Conservation (phyloP, 1,140 invertebrate genomes). For the Cepaea nemoralis region DNA sequence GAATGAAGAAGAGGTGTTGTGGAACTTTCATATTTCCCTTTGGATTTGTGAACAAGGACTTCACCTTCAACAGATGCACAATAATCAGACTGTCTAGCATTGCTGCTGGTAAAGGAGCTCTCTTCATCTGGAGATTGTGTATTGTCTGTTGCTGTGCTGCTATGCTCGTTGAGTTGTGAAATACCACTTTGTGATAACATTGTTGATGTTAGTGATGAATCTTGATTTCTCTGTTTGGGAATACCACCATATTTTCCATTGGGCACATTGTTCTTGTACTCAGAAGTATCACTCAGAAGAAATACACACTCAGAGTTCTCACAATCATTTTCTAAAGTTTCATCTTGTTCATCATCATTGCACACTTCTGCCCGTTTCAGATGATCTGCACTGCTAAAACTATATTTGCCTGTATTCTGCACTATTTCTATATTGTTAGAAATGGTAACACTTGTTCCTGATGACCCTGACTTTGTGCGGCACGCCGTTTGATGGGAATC, state of each 20-base stretch:
- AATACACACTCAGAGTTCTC: constrained; percentile 3
- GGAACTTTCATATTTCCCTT: background rate
- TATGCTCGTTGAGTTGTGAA: background rate
- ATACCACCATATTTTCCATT: background rate
- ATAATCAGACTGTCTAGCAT: background rate
- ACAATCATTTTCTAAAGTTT: background rate
- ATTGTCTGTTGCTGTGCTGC: background rate
- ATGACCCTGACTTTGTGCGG: background rate
- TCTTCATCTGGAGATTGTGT: background rate
- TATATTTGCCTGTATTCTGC: background rate
- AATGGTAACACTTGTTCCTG: constrained; percentile 12
- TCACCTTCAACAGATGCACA: background rate
- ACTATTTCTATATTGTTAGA: constrained; percentile 1
- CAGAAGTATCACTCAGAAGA: background rate
- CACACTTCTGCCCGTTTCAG: background rate
- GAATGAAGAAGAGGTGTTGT: background rate
- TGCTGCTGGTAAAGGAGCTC: background rate
- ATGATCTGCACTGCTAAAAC: background rate
- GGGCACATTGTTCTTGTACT: background rate
- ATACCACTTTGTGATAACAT: background rate
- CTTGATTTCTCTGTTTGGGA: background rate
- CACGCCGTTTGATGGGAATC: background rate
- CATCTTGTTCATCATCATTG: background rate
- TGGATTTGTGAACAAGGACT: background rate
- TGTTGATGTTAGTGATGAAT: background rate